Conservation (phyloP, 2,797 vertebrate genomes). For the Lerista edwardsae region DNA sequence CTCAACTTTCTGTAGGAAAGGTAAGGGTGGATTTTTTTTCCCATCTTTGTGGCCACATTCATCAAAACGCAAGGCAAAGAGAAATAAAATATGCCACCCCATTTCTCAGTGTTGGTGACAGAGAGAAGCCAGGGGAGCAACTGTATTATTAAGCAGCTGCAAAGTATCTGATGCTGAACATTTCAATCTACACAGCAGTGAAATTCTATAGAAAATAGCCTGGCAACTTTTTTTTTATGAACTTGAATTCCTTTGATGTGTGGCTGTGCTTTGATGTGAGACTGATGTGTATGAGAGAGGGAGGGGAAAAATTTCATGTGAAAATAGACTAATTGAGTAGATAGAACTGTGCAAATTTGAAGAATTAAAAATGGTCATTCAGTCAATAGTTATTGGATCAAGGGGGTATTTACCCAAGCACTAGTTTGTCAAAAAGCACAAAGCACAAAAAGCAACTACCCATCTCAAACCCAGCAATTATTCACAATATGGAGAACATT, state of each 20-base stretch:
- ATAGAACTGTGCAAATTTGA: neutral
- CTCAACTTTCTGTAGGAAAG: conserved; percentile 7
- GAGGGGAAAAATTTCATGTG: neutral
- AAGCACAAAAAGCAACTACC: neutral
- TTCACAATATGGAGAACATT: neutral
- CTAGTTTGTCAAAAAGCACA: neutral
- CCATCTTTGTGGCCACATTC: neutral
- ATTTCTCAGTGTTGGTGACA: neutral
- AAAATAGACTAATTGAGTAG: neutral
- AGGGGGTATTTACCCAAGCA: neutral
- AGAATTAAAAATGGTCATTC: neutral
- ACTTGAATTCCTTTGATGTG: neutral
- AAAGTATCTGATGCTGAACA: neutral
- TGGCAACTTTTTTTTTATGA: neutral
- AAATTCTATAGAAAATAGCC: neutral
- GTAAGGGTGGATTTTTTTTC: neutral
- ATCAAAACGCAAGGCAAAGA: neutral
- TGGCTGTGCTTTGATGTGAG: too few species aligned
- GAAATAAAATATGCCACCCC: neutral
- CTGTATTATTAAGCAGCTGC: neutral
- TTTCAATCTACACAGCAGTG: neutral
- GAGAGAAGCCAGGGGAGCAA: neutral
- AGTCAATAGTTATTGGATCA: neutral
- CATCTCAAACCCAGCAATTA: neutral
- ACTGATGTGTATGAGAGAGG: neutral